Evolutionary conservation across 1,140 invertebrate species (phyloP).

Genomic region (Dinoponera quadriceps): DNA sequence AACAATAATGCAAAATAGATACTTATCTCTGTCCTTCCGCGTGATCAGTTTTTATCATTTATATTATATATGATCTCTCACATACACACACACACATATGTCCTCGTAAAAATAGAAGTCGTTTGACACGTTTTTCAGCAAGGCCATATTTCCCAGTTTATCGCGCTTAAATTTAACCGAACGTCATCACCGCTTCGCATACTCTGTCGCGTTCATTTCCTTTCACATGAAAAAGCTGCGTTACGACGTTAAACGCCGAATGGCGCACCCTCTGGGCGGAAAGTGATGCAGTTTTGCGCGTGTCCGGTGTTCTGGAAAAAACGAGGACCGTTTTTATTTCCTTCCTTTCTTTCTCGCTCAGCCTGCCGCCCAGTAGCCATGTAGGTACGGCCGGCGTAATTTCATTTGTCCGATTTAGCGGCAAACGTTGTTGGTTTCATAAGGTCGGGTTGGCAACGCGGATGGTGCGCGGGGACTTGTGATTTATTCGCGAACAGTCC

Average conservation of each 20-base stretch:
- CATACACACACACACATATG: too few species aligned
- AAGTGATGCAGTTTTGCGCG: slow-evolving; percentile 3
- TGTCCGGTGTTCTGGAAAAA: neutral
- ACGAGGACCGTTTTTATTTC: neutral
- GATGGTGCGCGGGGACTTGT: neutral
- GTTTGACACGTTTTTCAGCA: neutral
- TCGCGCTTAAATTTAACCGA: neutral
- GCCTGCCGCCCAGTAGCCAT: neutral
- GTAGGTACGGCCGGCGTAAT: slow-evolving; percentile 25
- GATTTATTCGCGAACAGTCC: slow-evolving; percentile 30
- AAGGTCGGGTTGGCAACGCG: neutral
- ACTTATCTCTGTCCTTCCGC: too few species aligned
- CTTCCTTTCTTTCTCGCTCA: neutral
- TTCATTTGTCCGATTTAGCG: slow-evolving; percentile 47
- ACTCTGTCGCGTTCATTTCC: neutral
- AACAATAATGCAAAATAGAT: neutral
- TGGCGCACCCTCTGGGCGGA: neutral
- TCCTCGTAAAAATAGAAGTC: too few species aligned
- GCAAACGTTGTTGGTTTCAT: slow-evolving; percentile 20
- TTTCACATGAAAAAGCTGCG: neutral
- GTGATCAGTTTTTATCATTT: too few species aligned
- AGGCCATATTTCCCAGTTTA: neutral
- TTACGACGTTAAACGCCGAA: slow-evolving; percentile 21
- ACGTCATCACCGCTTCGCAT: neutral
- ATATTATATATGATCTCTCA: too few species aligned